These are phyloP conservation scores for Congeria kusceri DNA, from an alignment of 2,888 invertebrate species.

Conservation along the genomic window DNA sequence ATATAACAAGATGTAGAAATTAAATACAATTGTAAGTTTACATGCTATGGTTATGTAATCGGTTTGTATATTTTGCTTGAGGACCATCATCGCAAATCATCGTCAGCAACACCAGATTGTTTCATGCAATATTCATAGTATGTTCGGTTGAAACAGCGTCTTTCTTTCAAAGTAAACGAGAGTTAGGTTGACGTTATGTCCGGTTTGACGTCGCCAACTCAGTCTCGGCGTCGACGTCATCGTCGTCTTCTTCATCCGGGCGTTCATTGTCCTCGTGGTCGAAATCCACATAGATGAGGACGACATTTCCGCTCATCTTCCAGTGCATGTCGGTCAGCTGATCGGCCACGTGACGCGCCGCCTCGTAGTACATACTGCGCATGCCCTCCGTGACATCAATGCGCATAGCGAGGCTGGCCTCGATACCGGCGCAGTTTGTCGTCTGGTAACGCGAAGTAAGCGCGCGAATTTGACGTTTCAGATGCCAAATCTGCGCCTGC, in stretches of 20 bases:
- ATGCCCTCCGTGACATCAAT: constrained; percentile 59
- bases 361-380: constrained; percentile 45
- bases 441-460: constrained; percentile 45
- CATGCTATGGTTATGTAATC: no score
- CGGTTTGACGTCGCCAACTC: constrained; percentile 6
- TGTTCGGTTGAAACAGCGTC: neutral
- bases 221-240: constrained; percentile 27
- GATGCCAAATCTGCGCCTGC: constrained; percentile 30
- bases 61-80: no score
- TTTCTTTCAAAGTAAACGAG: neutral
- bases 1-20: no score
- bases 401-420: constrained; percentile 39
- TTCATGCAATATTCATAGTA: no score
- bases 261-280: constrained; percentile 51
- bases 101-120: no score
- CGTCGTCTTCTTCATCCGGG: constrained; percentile 34
- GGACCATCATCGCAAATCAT: no score
- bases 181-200: constrained; percentile 4
- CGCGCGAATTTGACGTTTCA: constrained; percentile 38
- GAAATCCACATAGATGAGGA: constrained; percentile 46
- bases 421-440: constrained; percentile 10
- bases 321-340: constrained; percentile 45
- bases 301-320: constrained; percentile 29
- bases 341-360: constrained; percentile 52
- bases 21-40: no score